Base-by-base conservation (phyloP, 2,797 vertebrate genomes). In the Sebastes melanostomus region DNA sequence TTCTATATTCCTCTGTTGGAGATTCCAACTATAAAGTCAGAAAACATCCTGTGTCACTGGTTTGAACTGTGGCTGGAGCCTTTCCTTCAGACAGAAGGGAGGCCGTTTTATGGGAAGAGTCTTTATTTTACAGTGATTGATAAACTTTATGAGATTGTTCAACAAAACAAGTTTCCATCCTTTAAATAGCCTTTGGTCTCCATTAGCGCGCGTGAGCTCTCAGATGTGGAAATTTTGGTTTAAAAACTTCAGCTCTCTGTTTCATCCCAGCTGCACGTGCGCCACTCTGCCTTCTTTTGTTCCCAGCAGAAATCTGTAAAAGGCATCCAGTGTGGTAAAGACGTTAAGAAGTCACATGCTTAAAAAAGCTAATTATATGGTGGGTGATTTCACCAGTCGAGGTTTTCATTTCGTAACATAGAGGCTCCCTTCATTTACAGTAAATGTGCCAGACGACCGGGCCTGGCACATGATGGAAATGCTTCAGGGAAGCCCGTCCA, bases 401-500 rank as follows among this genome's bases (percentile, higher is more conserved):
- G 69, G 38, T 42, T 65, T 88, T 88, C 24, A 77, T 90, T 93
- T 86, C 38, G 30, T 58, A 88, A 91, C 75, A 87, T 74, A 69
- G 66, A 72, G 65, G 34, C 83, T 88, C 67, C 66, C 69, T 75
- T 78, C 78, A 82, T 82, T 94, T 92, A 82, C 86, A 77, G 84
- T 81, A 92, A 93, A 90, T n/a, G 72, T 66, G 76, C 83, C 85
- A 89, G 90, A 90, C 71, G 66, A 70, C 66, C 70, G 27, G 72
- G n/a, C 14, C 86, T 79, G 82, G 75, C 79, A 71, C 18, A 71
- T 59, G 34, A 54, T 85, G 86, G 76, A 16, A 89, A 91, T 89
- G 83, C 81, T 91, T 90, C 75, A 89, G 91, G 91, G 90, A 93
- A 94, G 89, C 87, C 91, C 89, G 24, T 76, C 74, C 36, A 2